Base-by-base conservation (phyloP, 2,797 vertebrate species). In the Taenioides sp. region DNA sequence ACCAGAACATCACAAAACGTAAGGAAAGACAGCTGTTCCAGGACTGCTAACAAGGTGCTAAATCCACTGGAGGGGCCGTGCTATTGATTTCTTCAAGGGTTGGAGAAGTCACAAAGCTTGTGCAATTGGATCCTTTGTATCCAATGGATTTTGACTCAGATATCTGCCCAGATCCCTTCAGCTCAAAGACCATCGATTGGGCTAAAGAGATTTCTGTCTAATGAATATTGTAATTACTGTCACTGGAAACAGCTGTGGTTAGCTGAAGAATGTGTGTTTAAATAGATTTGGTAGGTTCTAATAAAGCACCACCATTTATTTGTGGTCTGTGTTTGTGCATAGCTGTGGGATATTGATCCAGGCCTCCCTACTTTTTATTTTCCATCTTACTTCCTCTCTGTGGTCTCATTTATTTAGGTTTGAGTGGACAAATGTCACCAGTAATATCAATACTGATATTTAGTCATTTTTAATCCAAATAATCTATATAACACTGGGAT, bases 181-280 rank as follows among this genome's bases (percentile, higher is more conserved):
- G 84, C 86, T 86, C 75, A 72, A 77, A 77, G 58, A 64, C 74
- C 83, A 90, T 88, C 60, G 85, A 91, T 83, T 70, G 59, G 57
- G 70, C 75, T 65, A 40, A 80, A 76, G 75, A 83, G 85, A 84
- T 86, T 82, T 81, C 75, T 76, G 67, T 75, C 83, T 81, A 73
- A 92, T 91, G 85, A 89, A 89, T 91, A 91, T 91, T 88, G 76
- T 74, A 86, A 89, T 88, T 78, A 55, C 70, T 69, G 81, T 78
- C 84, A 82, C 70, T 78, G 69, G 68, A 84, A 78, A 70, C 71
- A 0, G 16, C 12, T 68, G n/a, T 61, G 78, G 66, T 72, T 81
- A 75, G 62, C 69, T 80, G 76, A 80, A 50, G 75, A 72, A 76
- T 84, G 73, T 67, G 75, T 47, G 69, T 87, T 85, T 89, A 79